Conservation (phyloP, 2,888 invertebrate genomes). For the Caenorhabditis macrosperma region DNA sequence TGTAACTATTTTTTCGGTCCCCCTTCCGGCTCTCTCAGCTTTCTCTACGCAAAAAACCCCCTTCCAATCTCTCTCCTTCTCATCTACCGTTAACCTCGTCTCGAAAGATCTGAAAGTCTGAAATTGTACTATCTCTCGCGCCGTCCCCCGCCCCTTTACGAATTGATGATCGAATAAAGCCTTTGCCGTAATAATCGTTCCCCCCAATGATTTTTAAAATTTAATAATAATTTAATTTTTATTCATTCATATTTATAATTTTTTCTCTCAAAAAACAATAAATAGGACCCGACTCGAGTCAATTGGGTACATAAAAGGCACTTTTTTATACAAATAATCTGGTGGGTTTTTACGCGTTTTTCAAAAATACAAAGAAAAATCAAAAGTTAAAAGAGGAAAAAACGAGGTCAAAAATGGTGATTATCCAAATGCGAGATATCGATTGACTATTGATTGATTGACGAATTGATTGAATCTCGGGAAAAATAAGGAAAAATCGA, state of each 20-base stretch:
- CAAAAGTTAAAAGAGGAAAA: slow-evolving; percentile 2
- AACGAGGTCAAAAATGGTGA: slow-evolving; percentile 44
- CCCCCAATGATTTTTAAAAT: slow-evolving; percentile 1
- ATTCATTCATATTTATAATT: slow-evolving; percentile 14
- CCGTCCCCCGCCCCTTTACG: background rate
- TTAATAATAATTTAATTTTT: slow-evolving; percentile 31
- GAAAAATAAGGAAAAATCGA: background rate
- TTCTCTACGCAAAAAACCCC: slow-evolving; percentile 25
- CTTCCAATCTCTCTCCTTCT: slow-evolving; percentile 3
- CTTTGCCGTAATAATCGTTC: slow-evolving; percentile 3
- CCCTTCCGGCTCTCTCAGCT: slow-evolving; percentile 9
- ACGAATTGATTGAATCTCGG: too few relatives aligned
- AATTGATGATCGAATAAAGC: slow-evolving; percentile 6
- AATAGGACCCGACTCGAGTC: slow-evolving; percentile 50
- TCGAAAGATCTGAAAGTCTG: slow-evolving; percentile 12
- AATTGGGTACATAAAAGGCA: slow-evolving; percentile 34
- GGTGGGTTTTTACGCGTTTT: slow-evolving; percentile 38
- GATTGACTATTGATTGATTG: too few relatives aligned
- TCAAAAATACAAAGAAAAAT: background rate
- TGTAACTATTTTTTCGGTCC: background rate
- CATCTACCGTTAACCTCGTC: background rate
- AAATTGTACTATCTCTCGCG: slow-evolving; percentile 3
- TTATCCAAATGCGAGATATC: slow-evolving; percentile 29
- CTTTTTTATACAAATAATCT: slow-evolving; percentile 48
- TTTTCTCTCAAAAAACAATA: slow-evolving; percentile 25